A percentile compares a stretch with the other conserved stretches of the same genome.
Evolutionary conservation across 1,140 invertebrate genomes (phyloP).

Genomic region (Plutomurus gul): DNA sequence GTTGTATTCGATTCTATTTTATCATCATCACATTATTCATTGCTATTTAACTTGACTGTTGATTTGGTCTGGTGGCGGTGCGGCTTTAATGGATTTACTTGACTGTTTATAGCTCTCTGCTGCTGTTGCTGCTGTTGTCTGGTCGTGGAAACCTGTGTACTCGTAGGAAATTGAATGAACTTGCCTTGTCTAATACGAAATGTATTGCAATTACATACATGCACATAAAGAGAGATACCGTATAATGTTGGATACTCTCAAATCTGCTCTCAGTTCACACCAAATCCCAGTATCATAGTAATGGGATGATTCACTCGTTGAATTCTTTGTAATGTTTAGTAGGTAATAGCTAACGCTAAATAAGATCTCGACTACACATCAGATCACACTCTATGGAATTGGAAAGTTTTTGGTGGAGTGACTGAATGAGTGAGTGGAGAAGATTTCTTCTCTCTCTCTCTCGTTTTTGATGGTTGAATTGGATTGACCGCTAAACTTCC

Average conservation of each 20-base stretch:
- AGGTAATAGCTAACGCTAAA: no score
- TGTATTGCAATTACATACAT: not conserved
- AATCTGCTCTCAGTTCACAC: no score
- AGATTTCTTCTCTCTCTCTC: conserved; percentile 15
- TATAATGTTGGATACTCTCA: no score
- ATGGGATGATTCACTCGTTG: conserved; percentile 14
- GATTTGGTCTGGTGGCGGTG: conserved; percentile 6
- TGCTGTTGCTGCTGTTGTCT: not conserved
- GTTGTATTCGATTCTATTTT: not conserved
- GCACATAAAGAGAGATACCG: no score
- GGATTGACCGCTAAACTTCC: conserved; percentile 23
- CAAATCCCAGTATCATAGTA: no score
- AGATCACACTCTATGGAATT: not conserved
- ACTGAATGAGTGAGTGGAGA: not conserved
- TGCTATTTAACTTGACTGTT: not conserved
- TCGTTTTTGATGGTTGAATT: conserved; percentile 25
- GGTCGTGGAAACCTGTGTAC: not conserved
- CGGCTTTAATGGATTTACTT: not conserved
- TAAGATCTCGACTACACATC: no score
- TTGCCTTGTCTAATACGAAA: not conserved
- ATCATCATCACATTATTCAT: not conserved
- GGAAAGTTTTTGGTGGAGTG: conserved; percentile 7
- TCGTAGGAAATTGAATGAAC: not conserved
- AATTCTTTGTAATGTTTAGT: not conserved
- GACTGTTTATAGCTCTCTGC: not conserved